phyloP scores from a whole-genome alignment of 2,113 vertebrate genomes.

The Nettapus auritus region DNA sequence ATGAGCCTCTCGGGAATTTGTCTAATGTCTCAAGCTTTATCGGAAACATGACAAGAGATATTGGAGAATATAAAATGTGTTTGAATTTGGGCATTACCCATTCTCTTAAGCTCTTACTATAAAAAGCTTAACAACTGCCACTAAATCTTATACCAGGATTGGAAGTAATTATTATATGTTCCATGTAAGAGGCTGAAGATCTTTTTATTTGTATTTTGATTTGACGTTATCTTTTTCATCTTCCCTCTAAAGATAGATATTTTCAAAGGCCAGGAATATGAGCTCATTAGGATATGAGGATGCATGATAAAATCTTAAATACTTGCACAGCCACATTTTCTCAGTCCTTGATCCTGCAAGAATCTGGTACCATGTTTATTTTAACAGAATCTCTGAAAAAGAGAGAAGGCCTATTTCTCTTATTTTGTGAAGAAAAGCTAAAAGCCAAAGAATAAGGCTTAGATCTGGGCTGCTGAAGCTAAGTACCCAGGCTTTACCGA shows the following conservation, averaged over 20 bases:
- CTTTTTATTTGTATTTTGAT: neutral
- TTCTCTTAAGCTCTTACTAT: neutral
- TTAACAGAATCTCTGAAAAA: neutral
- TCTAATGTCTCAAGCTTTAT: neutral
- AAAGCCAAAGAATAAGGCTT: neutral
- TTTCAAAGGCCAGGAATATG: neutral
- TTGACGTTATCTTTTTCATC: neutral
- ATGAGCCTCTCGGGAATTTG: neutral
- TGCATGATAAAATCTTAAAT: neutral
- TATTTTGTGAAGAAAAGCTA: neutral
- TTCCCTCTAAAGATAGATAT: neutral
- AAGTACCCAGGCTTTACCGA: neutral
- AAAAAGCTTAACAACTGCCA: neutral
- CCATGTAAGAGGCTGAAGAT: neutral
- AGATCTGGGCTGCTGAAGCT: neutral
- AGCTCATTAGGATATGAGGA: neutral
- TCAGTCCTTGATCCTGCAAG: neutral
- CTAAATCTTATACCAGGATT: neutral
- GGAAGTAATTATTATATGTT: neutral
- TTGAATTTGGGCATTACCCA: neutral
- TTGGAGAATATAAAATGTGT: neutral
- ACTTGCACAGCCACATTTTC: neutral
- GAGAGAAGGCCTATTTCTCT: neutral
- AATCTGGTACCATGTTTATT: neutral
- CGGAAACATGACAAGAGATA: neutral